phyloP scores from a whole-genome alignment of 1,140 invertebrate species.

The Metopolophium dirhodum region DNA sequence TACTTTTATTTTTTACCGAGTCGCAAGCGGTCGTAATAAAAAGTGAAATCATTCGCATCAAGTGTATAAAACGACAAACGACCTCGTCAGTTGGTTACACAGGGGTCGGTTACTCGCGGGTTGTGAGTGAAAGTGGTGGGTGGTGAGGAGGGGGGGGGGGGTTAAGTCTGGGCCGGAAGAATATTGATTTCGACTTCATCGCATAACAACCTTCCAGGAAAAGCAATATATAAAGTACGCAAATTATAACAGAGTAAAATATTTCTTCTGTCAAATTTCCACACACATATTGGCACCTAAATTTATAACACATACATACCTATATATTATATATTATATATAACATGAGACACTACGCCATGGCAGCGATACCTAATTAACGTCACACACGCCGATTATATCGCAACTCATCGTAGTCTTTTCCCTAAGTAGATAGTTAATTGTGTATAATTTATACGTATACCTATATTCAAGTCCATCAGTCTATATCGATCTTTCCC shows the following conservation, averaged over 20 bases:
- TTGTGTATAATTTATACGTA: background rate
- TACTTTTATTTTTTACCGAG: background rate
- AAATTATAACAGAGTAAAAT: background rate
- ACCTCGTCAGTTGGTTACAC: background rate
- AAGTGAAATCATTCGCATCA: background rate
- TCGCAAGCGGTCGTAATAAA: background rate
- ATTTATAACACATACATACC: too few relatives aligned
- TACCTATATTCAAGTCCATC: background rate
- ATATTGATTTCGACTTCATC: slow-evolving; percentile 34
- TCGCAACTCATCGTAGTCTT: background rate
- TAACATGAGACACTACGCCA: background rate
- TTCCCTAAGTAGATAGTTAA: background rate
- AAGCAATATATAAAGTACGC: background rate
- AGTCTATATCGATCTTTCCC: background rate
- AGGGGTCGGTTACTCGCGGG: background rate
- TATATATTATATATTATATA: background rate
- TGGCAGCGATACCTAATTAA: background rate
- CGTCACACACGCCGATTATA: background rate
- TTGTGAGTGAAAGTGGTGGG: background rate
- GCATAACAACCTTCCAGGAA: background rate
- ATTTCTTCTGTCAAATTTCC: background rate
- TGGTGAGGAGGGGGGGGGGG: background rate
- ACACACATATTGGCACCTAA: background rate
- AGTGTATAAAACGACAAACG: background rate
- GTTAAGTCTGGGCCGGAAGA: background rate